Evolutionary conservation across 2,797 vertebrate species (phyloP), one percentile per base, ranked within the genome.

Genomic region (Scarus forsteni): DNA sequence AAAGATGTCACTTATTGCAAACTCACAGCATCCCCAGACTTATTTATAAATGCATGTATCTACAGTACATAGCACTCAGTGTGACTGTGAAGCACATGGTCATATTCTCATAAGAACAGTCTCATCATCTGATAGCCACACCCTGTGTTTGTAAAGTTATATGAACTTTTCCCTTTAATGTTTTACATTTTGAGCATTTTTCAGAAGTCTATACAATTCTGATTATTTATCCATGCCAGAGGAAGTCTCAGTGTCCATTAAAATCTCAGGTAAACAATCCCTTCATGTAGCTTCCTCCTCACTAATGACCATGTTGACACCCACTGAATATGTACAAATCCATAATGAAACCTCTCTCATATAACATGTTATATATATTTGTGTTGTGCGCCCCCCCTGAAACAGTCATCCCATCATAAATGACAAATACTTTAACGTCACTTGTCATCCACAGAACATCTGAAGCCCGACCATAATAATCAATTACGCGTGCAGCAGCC

Each of bases 381-480:
- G 45, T 77, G 54, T 67, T 19, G 56, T 39, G 65, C 75, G 39
- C 13, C 79, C 72, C 72, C 65, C 39, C 43, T 34, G 51, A 70
- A 81, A 57, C 70, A 63, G 61, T 74, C 74, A 65, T 60, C 85
- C 72, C 84, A 69, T 89, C 87, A 85, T 83, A 80, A 89, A 73
- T 82, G 80, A 61, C 74, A 74, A 73, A 53, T 70, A 73, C 88
- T 93, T 91, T 93, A 83, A 92, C 93, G 88, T 88, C 85, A 52
- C 75, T 88, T 92, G 92, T 91, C 91, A 91, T 84, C 83, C 46
- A 59, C 57, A 66, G 81, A 78, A 83, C 84, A 91, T 88, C 80
- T 90, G 88, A 89, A 84, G 86, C 85, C 73, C 70, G 65, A 84
- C 89, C 77, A 69, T 83, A 85, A 86, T 90, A 86, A 92, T 93